Evolutionary conservation across 30 jellyfish, hydroid and myxozoan species (phyloP), one percentile per base, ranked within the genome.

Genomic region (Chrysaora quinquecirrha): DNA sequence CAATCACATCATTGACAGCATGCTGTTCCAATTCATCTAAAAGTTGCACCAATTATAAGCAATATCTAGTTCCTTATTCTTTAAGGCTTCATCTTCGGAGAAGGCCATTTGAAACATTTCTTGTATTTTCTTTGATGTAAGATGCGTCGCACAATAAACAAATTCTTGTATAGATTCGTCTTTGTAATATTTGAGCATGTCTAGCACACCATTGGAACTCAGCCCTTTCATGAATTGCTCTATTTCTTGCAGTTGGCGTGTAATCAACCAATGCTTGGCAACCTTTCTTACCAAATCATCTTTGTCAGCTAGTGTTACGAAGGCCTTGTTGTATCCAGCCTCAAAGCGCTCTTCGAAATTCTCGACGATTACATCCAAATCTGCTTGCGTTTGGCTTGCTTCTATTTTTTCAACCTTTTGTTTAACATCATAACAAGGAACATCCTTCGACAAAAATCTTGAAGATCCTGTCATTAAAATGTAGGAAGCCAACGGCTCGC

Each of bases 221-320:
- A 71, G 11, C 21, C 83, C 83, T 23, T 46, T 25, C 71, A 71
- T 14, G 48, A 71, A 71, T 73, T 71, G 83, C 47, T 71, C 70
- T 34, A 71, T 2, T 27, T 71, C 83, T 34, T 71, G 70, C 21
- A 71, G 30, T 34, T 71, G 67, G 23, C 73, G 67, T n/a, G 67
- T 48, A 14, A 71, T 48, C 43, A 71, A 10, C 67, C 31, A 71
- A 71, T 34, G 43, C 86, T n/a, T 38, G 54, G 14, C 54, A 38
- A 38, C 54, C 54, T 38, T 38, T 38, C 11, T 38, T 38, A 38
- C 54, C 14, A 38, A 38, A n/a, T n/a, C n/a, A n/a, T n/a, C n/a
- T n/a, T n/a, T n/a, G n/a, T n/a, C n/a, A n/a, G n/a, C n/a, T n/a
- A n/a, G n/a, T n/a, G n/a, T n/a, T n/a, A n/a, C n/a, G n/a, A n/a